Conservation (phyloP, 2,797 vertebrate species). For the Sphenodon punctatus region DNA sequence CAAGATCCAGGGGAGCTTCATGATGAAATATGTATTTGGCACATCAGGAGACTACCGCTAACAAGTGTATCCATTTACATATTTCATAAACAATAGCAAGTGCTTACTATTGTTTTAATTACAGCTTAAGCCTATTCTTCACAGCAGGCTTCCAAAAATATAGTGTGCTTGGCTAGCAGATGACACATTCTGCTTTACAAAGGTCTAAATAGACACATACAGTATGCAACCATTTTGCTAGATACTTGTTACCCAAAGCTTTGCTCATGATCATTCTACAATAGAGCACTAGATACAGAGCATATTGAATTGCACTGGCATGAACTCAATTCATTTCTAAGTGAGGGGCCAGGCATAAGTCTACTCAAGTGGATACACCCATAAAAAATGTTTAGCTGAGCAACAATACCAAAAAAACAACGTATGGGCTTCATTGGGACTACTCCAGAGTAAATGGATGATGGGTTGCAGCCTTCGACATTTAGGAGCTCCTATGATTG, state of each 20-base stretch:
- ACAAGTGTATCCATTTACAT: slow-evolving; percentile 9
- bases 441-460: too few species aligned
- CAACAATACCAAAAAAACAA: too few species aligned
- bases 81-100: neutral
- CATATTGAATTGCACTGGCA: neutral
- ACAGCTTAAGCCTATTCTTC: slow-evolving; percentile 5
- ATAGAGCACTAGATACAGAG: neutral
- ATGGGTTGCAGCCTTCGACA: too few species aligned
- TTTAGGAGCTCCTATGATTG: too few species aligned
- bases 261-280: neutral
- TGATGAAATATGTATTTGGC: slow-evolving; percentile 17
- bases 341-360: neutral
- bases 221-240: neutral
- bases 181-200: neutral
- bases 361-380: neutral
- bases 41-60: neutral
- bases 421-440: too few species aligned
- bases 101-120: neutral
- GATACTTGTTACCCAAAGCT: neutral
- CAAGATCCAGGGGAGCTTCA: neutral
- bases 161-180: neutral
- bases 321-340: neutral
- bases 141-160: slow-evolving; percentile 7
- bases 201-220: neutral
- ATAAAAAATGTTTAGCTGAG: too few species aligned